Percentiles rank a stretch among this genome's conserved stretches.
phyloP scores from a whole-genome alignment of 2,797 vertebrate genomes.

The Micropoecilia bifurca region DNA sequence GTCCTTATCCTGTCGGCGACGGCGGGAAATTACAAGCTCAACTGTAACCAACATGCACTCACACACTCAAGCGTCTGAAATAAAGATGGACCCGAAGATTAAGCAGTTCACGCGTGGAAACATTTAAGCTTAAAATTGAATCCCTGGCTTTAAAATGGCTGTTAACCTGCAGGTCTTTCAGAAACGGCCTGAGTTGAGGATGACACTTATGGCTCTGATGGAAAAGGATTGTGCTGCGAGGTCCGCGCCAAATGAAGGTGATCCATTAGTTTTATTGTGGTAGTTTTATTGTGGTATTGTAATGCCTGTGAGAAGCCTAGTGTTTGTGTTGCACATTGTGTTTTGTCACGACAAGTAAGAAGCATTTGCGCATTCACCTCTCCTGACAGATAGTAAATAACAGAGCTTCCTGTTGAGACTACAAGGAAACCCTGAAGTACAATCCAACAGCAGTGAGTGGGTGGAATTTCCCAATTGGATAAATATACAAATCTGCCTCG shows the following conservation, averaged over 20 bases:
- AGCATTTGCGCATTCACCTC: neutral
- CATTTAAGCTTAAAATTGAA: constrained; percentile 63
- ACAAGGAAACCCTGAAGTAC: neutral
- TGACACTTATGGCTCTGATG: constrained; percentile 50
- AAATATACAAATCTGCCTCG: constrained; percentile 18
- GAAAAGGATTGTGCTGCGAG: constrained; percentile 41
- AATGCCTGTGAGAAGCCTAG: constrained; percentile 21
- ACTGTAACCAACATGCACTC: constrained; percentile 5
- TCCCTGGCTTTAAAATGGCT: constrained; percentile 66
- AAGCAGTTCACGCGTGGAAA: constrained; percentile 67
- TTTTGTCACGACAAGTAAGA: constrained; percentile 18
- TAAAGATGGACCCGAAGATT: constrained; percentile 61
- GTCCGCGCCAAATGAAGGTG: constrained; percentile 53
- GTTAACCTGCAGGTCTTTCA: constrained; percentile 68
- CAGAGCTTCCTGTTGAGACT: neutral
- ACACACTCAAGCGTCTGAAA: constrained; percentile 41
- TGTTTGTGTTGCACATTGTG: constrained; percentile 22
- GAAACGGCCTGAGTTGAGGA: constrained; percentile 53
- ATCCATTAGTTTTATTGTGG: constrained; percentile 60
- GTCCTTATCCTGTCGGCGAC: constrained; percentile 67
- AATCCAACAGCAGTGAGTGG: constrained; percentile 14
- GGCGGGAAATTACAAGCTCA: constrained; percentile 49
- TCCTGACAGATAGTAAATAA: neutral
- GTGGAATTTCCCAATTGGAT: constrained; percentile 19
- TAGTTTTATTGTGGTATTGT: constrained; percentile 52